phyloP scores from a whole-genome alignment of 1,140 invertebrate species.

The Scaptodrosophila lebanonensis region DNA sequence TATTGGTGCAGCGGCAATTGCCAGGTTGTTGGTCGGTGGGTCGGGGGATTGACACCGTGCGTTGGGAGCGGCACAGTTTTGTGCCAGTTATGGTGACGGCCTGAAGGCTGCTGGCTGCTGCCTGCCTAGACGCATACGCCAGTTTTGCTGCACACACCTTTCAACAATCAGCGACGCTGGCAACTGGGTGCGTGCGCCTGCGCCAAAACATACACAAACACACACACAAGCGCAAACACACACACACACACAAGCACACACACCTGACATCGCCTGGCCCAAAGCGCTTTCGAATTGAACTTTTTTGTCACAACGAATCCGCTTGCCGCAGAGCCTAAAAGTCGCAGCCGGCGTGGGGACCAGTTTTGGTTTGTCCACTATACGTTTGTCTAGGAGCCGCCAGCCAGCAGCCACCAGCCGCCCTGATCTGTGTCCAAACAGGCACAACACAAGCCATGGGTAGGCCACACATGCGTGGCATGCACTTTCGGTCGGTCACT shows the following conservation, averaged over 20 bases:
- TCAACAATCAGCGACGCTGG: constrained; percentile 50
- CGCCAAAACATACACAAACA: constrained; percentile 29
- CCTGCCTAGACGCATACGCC: background rate
- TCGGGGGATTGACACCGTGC: constrained; percentile 40
- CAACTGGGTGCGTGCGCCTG: constrained; percentile 56
- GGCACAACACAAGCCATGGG: constrained; percentile 45
- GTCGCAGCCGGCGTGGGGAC: constrained; percentile 7
- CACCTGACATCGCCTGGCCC: constrained; percentile 51
- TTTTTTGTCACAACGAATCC: constrained; percentile 59
- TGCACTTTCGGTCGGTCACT: constrained; percentile 6
- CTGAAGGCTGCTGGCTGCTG: constrained; percentile 55
- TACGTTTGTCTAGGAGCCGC: constrained; percentile 18
- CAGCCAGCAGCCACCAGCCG: background rate
- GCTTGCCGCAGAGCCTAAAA: constrained; percentile 2
- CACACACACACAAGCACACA: constrained; percentile 29
- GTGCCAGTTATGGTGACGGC: constrained; percentile 69
- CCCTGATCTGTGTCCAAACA: background rate
- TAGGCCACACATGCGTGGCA: constrained; percentile 41
- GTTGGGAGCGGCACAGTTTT: constrained; percentile 44
- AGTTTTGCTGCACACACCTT: constrained; percentile 55
- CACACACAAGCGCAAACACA: constrained; percentile 6
- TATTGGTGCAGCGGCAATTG: constrained; percentile 23
- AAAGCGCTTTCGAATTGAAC: constrained; percentile 68
- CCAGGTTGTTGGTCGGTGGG: constrained; percentile 13
- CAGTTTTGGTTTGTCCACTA: constrained; percentile 26